Conservation (phyloP, 2,113 vertebrate genomes). For the Anarhynchus alexandrinus region DNA sequence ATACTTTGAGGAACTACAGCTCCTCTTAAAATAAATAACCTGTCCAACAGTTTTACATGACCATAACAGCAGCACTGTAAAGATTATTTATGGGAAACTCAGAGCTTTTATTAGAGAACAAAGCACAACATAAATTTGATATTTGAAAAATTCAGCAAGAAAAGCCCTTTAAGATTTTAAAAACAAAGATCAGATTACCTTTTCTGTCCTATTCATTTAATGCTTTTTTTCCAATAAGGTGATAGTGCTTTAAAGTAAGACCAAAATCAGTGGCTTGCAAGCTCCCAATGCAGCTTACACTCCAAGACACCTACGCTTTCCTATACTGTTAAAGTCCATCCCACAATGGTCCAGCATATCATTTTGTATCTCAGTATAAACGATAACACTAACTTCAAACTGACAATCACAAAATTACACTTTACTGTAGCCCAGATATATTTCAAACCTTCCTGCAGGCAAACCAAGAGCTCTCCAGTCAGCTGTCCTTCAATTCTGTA, state of each 20-base stretch:
- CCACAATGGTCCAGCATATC: background rate
- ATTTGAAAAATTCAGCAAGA: background rate
- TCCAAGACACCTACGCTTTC: background rate
- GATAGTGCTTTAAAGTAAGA: background rate
- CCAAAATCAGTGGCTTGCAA: background rate
- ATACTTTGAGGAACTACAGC: background rate
- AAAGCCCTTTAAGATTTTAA: background rate
- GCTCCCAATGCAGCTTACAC: background rate
- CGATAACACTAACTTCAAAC: background rate
- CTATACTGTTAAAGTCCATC: background rate
- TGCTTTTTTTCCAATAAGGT: background rate
- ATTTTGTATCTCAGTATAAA: background rate
- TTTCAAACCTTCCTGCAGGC: background rate
- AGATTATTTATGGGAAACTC: background rate
- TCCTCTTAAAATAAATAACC: background rate
- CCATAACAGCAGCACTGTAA: background rate
- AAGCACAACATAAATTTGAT: background rate
- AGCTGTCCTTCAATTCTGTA: background rate
- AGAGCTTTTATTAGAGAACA: background rate
- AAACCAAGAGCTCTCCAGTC: background rate
- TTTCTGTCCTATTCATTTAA: background rate
- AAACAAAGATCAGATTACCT: background rate
- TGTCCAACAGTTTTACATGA: background rate
- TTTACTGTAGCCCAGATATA: background rate
- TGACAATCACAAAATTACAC: background rate